Evolutionary conservation across 1,140 invertebrate genomes (phyloP), one percentile per base, ranked within the genome.

Genomic region (Drosophila santomea): DNA sequence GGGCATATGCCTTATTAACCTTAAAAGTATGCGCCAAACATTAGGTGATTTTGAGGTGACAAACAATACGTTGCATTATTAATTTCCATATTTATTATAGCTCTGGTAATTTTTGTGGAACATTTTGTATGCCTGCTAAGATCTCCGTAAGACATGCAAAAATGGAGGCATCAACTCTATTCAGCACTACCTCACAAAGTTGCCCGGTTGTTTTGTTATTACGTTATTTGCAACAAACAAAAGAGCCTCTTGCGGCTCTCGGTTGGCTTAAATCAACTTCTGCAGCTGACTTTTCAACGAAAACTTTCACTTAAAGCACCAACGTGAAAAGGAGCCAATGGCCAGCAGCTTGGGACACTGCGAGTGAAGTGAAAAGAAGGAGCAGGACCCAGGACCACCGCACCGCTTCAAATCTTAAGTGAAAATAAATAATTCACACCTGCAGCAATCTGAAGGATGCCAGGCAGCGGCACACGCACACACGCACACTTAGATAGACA

Each of bases 351-450:
- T 32, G 23, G 39, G 11, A 14, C 14, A 39, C 38, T 14, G 3
- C 11, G 39, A 17, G 15, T 3, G 7, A 15, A 15, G 20, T 50
- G 15, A 8, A 20, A 41, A 12, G 54, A 57, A 15, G 54, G 36
- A 20, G 8, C 17, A 44, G 55, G 74, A n/a, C 17, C 56, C 43
- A 3, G 8, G n/a, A n/a, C n/a, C 41, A 57, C 17, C 20, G 20
- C 20, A 4, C 25, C 17, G 61, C 41, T 52, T 61, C 68, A 89
- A 91, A 91, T 91, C 89, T 91, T 81, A 86, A 91, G 80, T 91
- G 88, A 91, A 91, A 91, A 91, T 91, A 91, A 91, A 91, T 91
- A 91, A 91, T 91, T 91, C 84, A 91, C 88, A 91, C 88, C 88
- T 91, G 88, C 82, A 91, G 83, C 82, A 77, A 75, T 78, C 62